phyloP scores from a whole-genome alignment of 2,888 invertebrate genomes.

The Opisthograptis luteolata region DNA sequence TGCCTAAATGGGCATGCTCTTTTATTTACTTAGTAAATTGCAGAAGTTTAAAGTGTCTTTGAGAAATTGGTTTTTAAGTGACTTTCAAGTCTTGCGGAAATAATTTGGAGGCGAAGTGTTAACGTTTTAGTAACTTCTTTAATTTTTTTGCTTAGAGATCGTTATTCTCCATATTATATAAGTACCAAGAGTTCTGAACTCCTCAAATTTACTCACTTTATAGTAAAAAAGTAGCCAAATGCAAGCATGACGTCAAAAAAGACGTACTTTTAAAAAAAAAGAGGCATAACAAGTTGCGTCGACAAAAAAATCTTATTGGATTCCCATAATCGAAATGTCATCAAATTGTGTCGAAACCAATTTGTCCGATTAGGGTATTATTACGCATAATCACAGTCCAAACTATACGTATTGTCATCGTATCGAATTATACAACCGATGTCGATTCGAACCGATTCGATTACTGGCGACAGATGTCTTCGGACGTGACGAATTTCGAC shows the following conservation, averaged over 20 bases:
- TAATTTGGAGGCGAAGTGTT: not conserved
- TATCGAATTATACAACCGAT: constrained; percentile 79
- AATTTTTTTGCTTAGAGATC: too few relatives aligned
- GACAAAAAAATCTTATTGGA: constrained; percentile 51
- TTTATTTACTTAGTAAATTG: constrained; percentile 59
- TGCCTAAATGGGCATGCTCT: constrained; percentile 41
- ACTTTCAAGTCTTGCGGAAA: constrained; percentile 6
- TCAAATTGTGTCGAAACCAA: constrained; percentile 65
- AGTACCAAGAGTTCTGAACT: too few relatives aligned
- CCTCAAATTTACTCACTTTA: too few relatives aligned
- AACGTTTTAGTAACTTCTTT: too few relatives aligned
- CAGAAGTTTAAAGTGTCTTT: constrained; percentile 35
- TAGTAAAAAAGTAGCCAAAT: too few relatives aligned
- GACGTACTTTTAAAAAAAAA: too few relatives aligned
- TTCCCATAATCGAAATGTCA: constrained; percentile 70
- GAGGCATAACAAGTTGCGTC: constrained; percentile 15
- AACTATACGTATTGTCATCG: constrained; percentile 79
- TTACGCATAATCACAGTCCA: constrained; percentile 73
- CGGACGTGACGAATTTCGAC: constrained; percentile 83
- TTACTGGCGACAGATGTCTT: constrained; percentile 82
- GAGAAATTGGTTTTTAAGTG: constrained; percentile 33
- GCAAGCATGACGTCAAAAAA: too few relatives aligned
- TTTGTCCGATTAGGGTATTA: constrained; percentile 61
- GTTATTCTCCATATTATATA: too few relatives aligned
- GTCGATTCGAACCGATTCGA: constrained; percentile 74